Evolutionary conservation across 1,140 invertebrate species (phyloP), one percentile per base, ranked within the genome.

Genomic region (Stegodyphus mimosarum): DNA sequence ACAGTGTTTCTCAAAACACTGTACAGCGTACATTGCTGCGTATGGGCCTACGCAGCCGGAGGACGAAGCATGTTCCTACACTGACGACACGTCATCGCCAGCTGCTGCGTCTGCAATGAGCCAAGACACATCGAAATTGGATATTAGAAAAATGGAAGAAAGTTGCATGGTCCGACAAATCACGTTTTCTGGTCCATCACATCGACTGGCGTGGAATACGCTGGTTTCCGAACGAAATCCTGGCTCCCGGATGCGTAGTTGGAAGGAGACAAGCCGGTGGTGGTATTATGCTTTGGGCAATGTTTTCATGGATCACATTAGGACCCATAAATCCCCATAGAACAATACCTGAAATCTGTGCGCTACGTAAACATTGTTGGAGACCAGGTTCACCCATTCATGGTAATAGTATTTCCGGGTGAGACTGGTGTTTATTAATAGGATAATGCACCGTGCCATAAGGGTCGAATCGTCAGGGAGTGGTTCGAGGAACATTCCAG

Each of bases 231-330:
- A 66, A 66, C 7, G 64, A 66, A 66, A n/a, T n/a, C 64, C n/a
- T 66, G 11, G n/a, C 64, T 66, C 64, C n/a, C 17, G 64, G 64
- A 66, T 66, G 64, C 64, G n/a, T n/a, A 66, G 64, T 66, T 66
- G 64, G 64, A 66, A 11, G 64, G 64, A 66, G 6, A 66, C n/a
- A 67, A 67, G 64, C 11, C 64, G 6, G 64, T 67, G 17, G 64
- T 2, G 6, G 17, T 67, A 67, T 67, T n/a, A 67, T 67, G 64
- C 2, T 67, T 2, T 67, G 64, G 64, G 17, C 64, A 67, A 17
- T 67, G 64, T 17, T 67, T 67, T 67, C 64, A 67, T 67, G 6
- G 64, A 67, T 1, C 17, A 67, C 64, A 67, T 67, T 67, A 67
- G 7, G 64, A 17, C 64, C 64, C 17, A 67, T 67, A 1, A 67